These are phyloP conservation scores for Perca flavescens DNA, from an alignment of 2,113 vertebrate species.

Conservation along the genomic window DNA sequence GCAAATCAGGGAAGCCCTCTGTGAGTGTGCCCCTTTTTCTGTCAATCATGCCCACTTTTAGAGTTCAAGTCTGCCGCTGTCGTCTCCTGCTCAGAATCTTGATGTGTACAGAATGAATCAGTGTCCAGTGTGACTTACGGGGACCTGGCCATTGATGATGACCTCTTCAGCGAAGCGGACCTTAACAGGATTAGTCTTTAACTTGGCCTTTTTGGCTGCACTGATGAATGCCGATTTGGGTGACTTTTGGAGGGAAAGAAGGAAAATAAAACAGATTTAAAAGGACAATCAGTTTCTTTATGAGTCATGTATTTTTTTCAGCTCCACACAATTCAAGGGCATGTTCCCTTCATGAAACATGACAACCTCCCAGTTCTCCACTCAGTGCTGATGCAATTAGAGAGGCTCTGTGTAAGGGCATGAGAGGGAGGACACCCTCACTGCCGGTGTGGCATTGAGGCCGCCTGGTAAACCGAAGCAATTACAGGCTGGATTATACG, in stretches of 20 bases:
- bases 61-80: slow-evolving; percentile 27
- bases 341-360: slow-evolving; percentile 42
- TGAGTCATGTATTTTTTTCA: slow-evolving; percentile 33
- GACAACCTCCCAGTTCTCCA: slow-evolving; percentile 31
- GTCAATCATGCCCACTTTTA: slow-evolving; percentile 19
- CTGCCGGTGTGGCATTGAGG: slow-evolving; percentile 42
- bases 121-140: slow-evolving; percentile 87
- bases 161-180: slow-evolving; percentile 98
- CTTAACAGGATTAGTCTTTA: slow-evolving; percentile 99
- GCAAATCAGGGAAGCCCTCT: slow-evolving; percentile 20
- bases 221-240: slow-evolving; percentile 99
- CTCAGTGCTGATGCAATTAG: slow-evolving; percentile 47
- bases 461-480: slow-evolving; percentile 52
- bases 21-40: slow-evolving; percentile 19
- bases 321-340: slow-evolving; percentile 42
- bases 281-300: slow-evolving; percentile 40
- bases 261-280: slow-evolving; percentile 47
- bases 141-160: slow-evolving; percentile 97
- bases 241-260: slow-evolving; percentile 86
- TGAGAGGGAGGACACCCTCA: slow-evolving; percentile 23
- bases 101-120: slow-evolving; percentile 37
- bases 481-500: slow-evolving; percentile 62
- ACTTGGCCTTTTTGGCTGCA: slow-evolving; percentile 98
- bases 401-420: slow-evolving; percentile 27
- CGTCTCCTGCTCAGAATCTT: not conserved